These are phyloP conservation scores for Oreocharis arfaki DNA, from an alignment of 2,113 vertebrate genomes.

Conservation along the genomic window DNA sequence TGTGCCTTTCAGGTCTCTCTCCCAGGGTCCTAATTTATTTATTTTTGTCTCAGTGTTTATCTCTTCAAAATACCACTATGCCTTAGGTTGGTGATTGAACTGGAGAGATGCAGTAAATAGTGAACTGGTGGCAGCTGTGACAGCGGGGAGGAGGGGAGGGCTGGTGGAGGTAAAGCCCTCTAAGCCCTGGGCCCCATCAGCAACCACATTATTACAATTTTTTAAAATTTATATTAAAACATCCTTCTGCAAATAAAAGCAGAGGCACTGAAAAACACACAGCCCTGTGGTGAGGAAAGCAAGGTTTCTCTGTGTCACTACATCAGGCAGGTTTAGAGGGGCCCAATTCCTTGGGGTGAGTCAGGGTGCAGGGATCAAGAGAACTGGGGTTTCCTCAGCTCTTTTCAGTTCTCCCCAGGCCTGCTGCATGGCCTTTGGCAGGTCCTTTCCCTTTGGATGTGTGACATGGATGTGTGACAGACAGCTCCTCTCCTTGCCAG, in stretches of 20 bases:
- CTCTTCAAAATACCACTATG: background rate
- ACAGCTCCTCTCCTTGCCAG: background rate
- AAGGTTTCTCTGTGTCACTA: background rate
- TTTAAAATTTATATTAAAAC: background rate
- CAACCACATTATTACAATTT: background rate
- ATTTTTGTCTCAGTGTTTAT: conserved; percentile 16
- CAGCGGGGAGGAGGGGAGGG: background rate
- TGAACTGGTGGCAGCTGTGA: background rate
- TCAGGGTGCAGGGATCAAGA: background rate
- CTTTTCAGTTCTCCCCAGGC: background rate
- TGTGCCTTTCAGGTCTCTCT: conserved; percentile 19
- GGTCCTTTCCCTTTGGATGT: background rate
- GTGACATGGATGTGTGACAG: background rate
- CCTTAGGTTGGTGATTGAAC: background rate
- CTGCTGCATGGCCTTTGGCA: background rate
- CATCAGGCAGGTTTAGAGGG: background rate
- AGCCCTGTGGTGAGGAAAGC: background rate
- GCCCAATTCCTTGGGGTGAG: background rate
- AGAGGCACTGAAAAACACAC: background rate
- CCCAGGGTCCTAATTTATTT: background rate
- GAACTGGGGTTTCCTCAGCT: background rate
- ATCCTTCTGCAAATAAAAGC: background rate
- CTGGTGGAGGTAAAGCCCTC: background rate
- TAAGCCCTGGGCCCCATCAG: background rate
- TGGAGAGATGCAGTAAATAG: background rate